Conservation (phyloP, 1,140 invertebrate species). For the Venturia canescens region DNA sequence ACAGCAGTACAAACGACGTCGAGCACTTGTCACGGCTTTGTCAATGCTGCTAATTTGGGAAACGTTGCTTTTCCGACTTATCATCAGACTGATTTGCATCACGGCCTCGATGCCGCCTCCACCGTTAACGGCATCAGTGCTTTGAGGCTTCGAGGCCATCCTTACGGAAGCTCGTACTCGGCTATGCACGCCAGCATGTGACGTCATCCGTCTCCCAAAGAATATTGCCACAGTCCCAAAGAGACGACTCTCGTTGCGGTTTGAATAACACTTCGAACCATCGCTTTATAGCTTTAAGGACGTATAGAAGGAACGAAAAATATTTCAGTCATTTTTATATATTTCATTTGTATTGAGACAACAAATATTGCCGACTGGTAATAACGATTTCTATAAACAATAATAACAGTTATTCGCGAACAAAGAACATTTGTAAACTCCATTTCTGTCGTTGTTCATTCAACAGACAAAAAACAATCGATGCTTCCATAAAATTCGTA, state of each 20-base stretch:
- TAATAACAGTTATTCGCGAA: not conserved
- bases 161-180: constrained; percentile 70
- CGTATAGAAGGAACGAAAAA: not conserved
- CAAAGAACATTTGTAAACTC: no score
- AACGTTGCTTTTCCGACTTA: constrained; percentile 67
- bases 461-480: no score
- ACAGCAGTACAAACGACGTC: constrained; percentile 44
- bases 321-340: not conserved
- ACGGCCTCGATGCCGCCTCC: constrained; percentile 64
- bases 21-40: constrained; percentile 68
- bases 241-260: not conserved
- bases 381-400: not conserved
- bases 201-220: constrained; percentile 38
- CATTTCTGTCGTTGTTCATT: no score
- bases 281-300: not conserved
- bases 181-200: constrained; percentile 76
- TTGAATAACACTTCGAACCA: not conserved
- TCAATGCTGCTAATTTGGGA: constrained; percentile 66
- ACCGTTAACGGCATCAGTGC: constrained; percentile 67
- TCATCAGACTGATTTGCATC: constrained; percentile 67
- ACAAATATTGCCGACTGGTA: not conserved
- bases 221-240: not conserved
- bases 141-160: constrained; percentile 70
- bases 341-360: not conserved
- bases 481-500: no score